These are phyloP conservation scores for Pardosa pseudoannulata DNA, from an alignment of 2,888 invertebrate genomes.

Conservation along the genomic window DNA sequence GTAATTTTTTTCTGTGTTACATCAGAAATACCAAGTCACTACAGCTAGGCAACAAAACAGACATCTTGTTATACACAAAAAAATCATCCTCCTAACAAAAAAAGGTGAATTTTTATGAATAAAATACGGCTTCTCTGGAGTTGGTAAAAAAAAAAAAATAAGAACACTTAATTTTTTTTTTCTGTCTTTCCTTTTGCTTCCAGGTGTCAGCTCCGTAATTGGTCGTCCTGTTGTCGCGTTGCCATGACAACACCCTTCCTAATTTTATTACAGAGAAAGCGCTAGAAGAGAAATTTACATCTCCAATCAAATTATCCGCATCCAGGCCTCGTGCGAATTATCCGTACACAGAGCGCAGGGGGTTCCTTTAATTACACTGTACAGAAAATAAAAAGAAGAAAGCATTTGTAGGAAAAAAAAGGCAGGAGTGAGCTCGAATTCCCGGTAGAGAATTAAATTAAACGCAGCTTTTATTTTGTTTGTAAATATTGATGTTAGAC, in stretches of 20 bases:
- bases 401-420: too few species aligned
- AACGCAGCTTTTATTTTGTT: slow-evolving; percentile 46
- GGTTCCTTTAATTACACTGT: slow-evolving; percentile 53
- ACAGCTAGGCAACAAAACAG: too few species aligned
- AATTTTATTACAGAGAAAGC: slow-evolving; percentile 65
- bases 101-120: too few species aligned
- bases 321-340: not conserved
- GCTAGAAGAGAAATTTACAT: slow-evolving; percentile 42
- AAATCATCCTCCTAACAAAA: too few species aligned
- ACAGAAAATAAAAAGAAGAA: not conserved
- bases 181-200: not conserved
- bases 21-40: too few species aligned
- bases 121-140: too few species aligned
- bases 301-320: slow-evolving; percentile 60
- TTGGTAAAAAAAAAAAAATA: too few species aligned
- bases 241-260: slow-evolving; percentile 32
- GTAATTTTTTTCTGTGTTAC: too few species aligned
- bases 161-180: not conserved
- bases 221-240: slow-evolving; percentile 49
- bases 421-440: too few species aligned
- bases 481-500: slow-evolving; percentile 54
- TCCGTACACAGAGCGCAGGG: not conserved
- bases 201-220: slow-evolving; percentile 55
- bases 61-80: too few species aligned
- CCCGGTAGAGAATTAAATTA: slow-evolving; percentile 3